These are phyloP conservation scores for Pogonophryne albipinna DNA, from an alignment of 2,797 vertebrate genomes.

Conservation along the genomic window DNA sequence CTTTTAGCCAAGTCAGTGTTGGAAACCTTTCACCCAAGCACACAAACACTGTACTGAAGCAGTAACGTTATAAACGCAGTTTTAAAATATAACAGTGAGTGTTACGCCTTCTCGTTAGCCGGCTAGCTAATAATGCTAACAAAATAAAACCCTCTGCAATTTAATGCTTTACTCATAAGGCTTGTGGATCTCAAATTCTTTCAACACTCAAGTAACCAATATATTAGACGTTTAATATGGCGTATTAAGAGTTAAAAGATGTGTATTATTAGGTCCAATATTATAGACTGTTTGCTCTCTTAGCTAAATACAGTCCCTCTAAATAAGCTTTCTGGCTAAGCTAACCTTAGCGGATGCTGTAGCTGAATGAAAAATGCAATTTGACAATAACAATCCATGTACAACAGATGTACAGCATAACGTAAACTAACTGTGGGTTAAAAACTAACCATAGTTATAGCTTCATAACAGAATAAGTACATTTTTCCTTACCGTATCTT, in stretches of 20 bases:
- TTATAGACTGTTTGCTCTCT: neutral
- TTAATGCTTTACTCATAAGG: neutral
- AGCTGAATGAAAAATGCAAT: slow-evolving; percentile 26
- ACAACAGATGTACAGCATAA: neutral
- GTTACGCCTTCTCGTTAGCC: slow-evolving; percentile 14
- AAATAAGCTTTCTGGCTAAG: slow-evolving; percentile 47
- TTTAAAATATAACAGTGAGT: neutral
- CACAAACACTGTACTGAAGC: rapidly evolving
- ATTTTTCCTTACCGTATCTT: slow-evolving; percentile 78
- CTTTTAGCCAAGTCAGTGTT: neutral
- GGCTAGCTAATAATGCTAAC: slow-evolving; percentile 13
- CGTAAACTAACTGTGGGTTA: rapidly evolving
- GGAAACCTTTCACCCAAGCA: neutral
- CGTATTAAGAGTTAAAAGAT: rapidly evolving
- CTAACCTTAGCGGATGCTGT: slow-evolving; percentile 69
- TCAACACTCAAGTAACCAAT: neutral
- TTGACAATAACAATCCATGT: neutral
- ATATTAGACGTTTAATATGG: rapidly evolving
- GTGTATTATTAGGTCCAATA: neutral
- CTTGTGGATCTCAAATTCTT: rapidly evolving
- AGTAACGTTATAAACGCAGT: rapidly evolving
- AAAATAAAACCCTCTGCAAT: neutral
- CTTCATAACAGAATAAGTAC: neutral
- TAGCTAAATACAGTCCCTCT: slow-evolving; percentile 25
- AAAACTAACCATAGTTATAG: neutral